Base-by-base conservation (phyloP, 2,888 invertebrate species). In the Dynastes maya region DNA sequence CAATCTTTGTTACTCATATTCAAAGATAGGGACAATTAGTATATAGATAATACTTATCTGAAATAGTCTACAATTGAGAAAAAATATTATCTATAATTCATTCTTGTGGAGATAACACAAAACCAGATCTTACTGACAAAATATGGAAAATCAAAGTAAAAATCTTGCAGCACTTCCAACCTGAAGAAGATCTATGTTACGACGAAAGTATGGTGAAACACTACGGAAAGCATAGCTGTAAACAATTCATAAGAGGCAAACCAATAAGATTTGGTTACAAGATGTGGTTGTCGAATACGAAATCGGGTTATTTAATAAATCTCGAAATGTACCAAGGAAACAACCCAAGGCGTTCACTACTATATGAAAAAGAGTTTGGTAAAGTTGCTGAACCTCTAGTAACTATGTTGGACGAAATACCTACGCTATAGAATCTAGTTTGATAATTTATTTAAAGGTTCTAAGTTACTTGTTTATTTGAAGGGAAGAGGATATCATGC, bases 81-180 rank as follows among this genome's bases (percentile, higher is more conserved):
- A 22, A 0, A 1, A 22, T 22, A 22, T 22, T 22, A 22, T 22
- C 22, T 22, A 22, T 22, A 22, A 22, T 22, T 22, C 22, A 22
- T 22, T 22, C 22, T 22, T 22, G 0, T 22, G 22, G 22, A 16
- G 22, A 22, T 22, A 16, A 16, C 16, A n/a, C 16, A n/a, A 53
- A 53, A 53, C n/a, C 53, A 53, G 53, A 53, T 53, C 16, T 53
- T 53, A 53, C 2, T 16, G 53, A n/a, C 53, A 53, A 53, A 53
- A 16, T 53, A 53, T 53, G 3, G n/a, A 53, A 53, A 53, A 53
- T 16, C 53, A 53, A 16, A 53, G n/a, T 0, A 53, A 53, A 53
- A 53, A 4, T 53, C 0, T 53, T 53, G 53, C 53, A 53, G 1
- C 53, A 53, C 3, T 53, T 53, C 16, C 3, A 53, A 13, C 16